A percentile compares a stretch with the other conserved stretches of the same genome.
These are phyloP conservation scores for Pediacus dermestoides DNA, from an alignment of 2,888 invertebrate genomes.

Conservation along the genomic window DNA sequence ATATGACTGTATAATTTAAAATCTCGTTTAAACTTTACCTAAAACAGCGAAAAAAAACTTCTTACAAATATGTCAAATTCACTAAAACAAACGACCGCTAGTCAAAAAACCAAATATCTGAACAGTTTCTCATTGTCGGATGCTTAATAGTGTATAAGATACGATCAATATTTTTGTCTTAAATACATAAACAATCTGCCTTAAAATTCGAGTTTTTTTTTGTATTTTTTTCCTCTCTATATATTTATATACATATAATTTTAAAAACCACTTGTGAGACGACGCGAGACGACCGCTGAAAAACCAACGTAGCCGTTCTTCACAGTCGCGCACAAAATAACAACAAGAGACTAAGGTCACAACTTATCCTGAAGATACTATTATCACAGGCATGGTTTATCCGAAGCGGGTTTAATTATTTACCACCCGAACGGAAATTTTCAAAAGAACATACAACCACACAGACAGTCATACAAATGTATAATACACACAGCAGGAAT, in stretches of 20 bases:
- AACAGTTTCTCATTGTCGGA: conserved; percentile 28
- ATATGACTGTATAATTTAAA: no score
- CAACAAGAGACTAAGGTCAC: conserved; percentile 63
- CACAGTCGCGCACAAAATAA: conserved; percentile 46
- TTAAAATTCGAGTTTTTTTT: conserved; percentile 47
- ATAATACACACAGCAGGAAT: conserved; percentile 36
- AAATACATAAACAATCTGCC: conserved; percentile 50
- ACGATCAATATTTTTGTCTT: conserved; percentile 44
- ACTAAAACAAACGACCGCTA: conserved; percentile 19
- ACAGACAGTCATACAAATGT: no score
- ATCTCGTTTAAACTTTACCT: no score
- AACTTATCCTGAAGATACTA: conserved; percentile 68
- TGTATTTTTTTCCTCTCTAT: conserved; percentile 36
- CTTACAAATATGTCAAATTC: conserved; percentile 31
- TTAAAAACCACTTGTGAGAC: conserved; percentile 49
- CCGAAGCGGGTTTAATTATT: conserved; percentile 30
- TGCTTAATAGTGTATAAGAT: conserved; percentile 46
- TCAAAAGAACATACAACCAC: conserved; percentile 29
- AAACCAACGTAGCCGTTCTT: conserved; percentile 28
- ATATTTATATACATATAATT: conserved; percentile 51
- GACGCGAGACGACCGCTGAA: conserved; percentile 31
- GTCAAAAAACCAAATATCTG: no score
- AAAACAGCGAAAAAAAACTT: no score
- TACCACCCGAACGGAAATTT: conserved; percentile 19
- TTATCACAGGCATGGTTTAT: conserved; percentile 65